Conservation (phyloP, 2,113 vertebrate genomes). For the Trochalopteron elliotii region DNA sequence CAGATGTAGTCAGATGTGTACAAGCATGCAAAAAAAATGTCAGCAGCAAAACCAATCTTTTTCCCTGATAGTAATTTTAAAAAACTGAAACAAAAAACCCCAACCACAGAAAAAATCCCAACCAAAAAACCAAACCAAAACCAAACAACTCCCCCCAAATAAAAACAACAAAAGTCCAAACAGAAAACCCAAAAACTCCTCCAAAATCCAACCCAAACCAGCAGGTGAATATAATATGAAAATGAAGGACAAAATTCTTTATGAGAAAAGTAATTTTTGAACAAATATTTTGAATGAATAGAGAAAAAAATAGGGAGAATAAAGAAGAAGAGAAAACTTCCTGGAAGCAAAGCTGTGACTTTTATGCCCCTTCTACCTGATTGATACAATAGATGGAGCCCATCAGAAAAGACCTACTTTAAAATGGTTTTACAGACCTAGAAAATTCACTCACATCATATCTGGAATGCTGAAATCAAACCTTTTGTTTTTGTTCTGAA, state of each 20-base stretch:
- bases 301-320: background rate
- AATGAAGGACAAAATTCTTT: background rate
- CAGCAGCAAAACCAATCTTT: background rate
- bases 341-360: background rate
- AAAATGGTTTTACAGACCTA: background rate
- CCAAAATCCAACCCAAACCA: background rate
- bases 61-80: background rate
- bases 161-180: background rate
- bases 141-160: background rate
- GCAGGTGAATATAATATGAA: background rate
- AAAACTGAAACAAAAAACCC: background rate
- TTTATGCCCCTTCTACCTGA: background rate
- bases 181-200: background rate
- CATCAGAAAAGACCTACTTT: background rate
- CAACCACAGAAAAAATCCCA: rapidly evolving
- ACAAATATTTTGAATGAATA: background rate
- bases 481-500: background rate
- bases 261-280: background rate
- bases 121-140: background rate
- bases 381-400: background rate
- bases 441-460: background rate
- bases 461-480: background rate
- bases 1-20: background rate
- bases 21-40: background rate
- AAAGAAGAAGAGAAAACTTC: background rate